Base-by-base conservation (phyloP, 92 coral and sea anemone genomes). In the Palythoa caribaeorum region DNA sequence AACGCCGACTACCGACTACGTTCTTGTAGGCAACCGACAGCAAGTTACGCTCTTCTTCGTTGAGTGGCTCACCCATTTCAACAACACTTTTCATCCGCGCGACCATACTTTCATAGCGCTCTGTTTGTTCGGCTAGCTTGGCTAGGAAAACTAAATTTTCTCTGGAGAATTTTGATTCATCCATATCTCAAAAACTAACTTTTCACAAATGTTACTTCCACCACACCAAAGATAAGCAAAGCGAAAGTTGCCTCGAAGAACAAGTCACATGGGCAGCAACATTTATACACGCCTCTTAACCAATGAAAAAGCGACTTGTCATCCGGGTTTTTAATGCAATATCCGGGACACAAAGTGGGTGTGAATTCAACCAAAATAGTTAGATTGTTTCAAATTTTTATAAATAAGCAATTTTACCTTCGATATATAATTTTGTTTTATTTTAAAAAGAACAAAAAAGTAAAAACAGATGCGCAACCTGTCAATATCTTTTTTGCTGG, bases 1-100 rank as follows among this genome's bases (percentile, higher is more conserved):
- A 95, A 47, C 99, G 98, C 19, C 98, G 92, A n/a, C 96, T 98
- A 9, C 99, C 99, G 38, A 96, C 99, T 91, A 96, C 98, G 96
- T 96, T 96, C 98, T 96, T 96, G 97, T 96, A 96, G 20, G 99
- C 99, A 78, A 96, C 99, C 66, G 99, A 96, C 92, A 96, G 93
- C 89, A 96, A 88, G 86, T 96, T 96, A 44, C 99, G 95, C 70
- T 96, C 97, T 52, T 96, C 99, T 87, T 96, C 93, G 53, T 57
- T 87, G 52, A 96, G 94, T 38, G 88, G 71, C 38, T 85, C 89
- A 38, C 92, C 97, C 80, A 69, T 65, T 84, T 92, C 84, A 0
- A 93, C 94, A 36, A 96, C 94, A 21, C 50, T 65, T 28, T 86
- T 93, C 99, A 96, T 96, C 20, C 84, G 91, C 37, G 84, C 89